Evolutionary conservation across 2,113 vertebrate species (phyloP).

Genomic region (Lycaon pictus): DNA sequence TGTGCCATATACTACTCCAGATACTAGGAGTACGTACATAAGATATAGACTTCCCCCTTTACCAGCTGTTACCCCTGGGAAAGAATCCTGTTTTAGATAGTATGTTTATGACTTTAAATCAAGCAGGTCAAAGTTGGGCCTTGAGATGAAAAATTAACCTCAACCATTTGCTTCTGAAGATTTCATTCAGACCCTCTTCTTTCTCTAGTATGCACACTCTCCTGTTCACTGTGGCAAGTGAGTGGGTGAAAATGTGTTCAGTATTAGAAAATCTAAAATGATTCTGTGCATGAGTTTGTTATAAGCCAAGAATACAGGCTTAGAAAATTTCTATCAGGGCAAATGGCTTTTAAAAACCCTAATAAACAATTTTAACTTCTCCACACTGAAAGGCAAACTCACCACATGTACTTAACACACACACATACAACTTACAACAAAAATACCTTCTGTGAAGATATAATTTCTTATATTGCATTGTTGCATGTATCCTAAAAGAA

Average conservation of each 20-base stretch:
- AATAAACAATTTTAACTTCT: neutral
- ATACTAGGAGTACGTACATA: neutral
- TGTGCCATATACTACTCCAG: neutral
- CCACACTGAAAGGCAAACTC: neutral
- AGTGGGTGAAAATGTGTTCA: neutral
- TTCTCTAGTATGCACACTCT: neutral
- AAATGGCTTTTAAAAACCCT: neutral
- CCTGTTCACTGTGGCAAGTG: neutral
- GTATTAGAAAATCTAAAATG: conserved; percentile 32
- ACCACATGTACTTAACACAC: neutral
- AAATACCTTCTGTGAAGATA: neutral
- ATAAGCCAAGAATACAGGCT: neutral
- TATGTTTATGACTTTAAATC: conserved; percentile 6
- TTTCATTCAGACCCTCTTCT: neutral
- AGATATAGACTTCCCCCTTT: neutral
- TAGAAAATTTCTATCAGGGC: neutral
- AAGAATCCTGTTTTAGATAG: neutral
- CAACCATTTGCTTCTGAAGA: neutral
- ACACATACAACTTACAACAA: neutral
- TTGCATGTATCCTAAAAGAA: neutral
- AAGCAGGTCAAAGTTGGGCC: neutral
- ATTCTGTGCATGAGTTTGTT: neutral
- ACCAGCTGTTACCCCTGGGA: neutral
- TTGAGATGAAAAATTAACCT: neutral
- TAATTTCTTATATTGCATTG: neutral